Base-by-base conservation (phyloP, 92 coral and sea anemone genomes). In the Zoanthus gigantus region DNA sequence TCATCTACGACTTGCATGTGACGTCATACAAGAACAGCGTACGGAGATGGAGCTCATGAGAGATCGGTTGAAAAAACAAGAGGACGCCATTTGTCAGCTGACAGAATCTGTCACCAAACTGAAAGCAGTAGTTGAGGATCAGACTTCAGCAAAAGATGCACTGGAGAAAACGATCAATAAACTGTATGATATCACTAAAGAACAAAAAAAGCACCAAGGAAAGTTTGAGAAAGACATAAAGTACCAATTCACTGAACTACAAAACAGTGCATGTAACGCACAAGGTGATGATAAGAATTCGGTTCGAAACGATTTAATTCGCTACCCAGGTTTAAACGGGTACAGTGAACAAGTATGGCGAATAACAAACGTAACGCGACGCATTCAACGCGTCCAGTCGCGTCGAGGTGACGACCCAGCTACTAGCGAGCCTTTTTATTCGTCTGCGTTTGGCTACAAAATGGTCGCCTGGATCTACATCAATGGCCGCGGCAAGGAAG, bases 311-410 rank as follows among this genome's bases (percentile, higher is more conserved):
- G 90, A 85, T 28, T 78, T 95, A 0, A 18, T 89, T 37, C 92
- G 92, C 30, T 89, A 89, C 72, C 98, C 96, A 0, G 96, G 94
- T 7, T 84, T 93, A 6, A 91, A 80, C 69, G 95, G 99, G 7
- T 95, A 94, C 81, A 98, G 99, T 18, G 98, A 97, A 83, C 96
- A 92, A 17, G 88, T 97, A 0, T 97, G 99, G 99, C 91, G 94
- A 65, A 83, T 97, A 15, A 86, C 92, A 18, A 97, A 91, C 90
- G 90, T 92, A 76, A 69, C 85, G 9, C 92, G 98, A 29, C 90
- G 98, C 68, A 89, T 97, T 63, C 91, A 95, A 56, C 92, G 99
- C 10, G 89, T 97, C 14, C 91, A 95, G 56, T 81, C 93, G 72
- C 98, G 99, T 28, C 95, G 98, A 46, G 47, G 91, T 42, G 98